Conservation (phyloP, 2,888 invertebrate genomes). For the Steinernema carpocapsae region DNA sequence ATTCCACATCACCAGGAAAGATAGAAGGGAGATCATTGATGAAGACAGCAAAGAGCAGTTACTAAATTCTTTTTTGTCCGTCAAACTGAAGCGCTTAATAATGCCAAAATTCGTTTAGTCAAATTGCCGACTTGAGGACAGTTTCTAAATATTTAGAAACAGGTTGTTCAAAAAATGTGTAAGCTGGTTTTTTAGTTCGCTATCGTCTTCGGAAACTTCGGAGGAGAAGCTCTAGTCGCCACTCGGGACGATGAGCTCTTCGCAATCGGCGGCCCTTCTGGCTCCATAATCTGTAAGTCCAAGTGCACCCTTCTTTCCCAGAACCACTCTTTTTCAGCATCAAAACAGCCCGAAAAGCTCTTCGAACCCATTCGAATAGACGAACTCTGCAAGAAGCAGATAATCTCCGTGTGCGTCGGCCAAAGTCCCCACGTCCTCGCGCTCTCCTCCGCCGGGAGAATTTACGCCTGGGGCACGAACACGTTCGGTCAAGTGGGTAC, state of each 20-base stretch:
- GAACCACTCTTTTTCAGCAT: neutral
- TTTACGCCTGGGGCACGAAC: slow-evolving; percentile 61
- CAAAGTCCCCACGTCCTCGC: slow-evolving; percentile 52
- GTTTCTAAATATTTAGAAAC: too few relatives aligned
- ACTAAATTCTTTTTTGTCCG: too few relatives aligned
- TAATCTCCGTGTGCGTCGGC: slow-evolving; percentile 14
- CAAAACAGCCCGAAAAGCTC: slow-evolving; percentile 1
- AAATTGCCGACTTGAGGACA: too few relatives aligned
- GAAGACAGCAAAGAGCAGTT: too few relatives aligned
- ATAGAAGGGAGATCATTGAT: too few relatives aligned
- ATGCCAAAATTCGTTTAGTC: too few relatives aligned
- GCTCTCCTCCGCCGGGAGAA: slow-evolving; percentile 50
- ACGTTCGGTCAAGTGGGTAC: slow-evolving; percentile 55
- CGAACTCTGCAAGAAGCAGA: slow-evolving; percentile 3
- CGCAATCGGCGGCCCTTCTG: slow-evolving; percentile 2
- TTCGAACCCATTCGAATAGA: neutral
- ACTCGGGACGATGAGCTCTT: slow-evolving; percentile 15
- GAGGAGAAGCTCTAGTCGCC: slow-evolving; percentile 2
- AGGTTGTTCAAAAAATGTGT: too few relatives aligned
- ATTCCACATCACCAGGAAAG: too few relatives aligned
- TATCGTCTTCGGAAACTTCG: slow-evolving; percentile 20
- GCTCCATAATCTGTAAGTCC: slow-evolving; percentile 1
- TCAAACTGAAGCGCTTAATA: too few relatives aligned
- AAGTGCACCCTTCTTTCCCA: neutral
- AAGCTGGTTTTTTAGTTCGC: slow-evolving; percentile 20